These are phyloP conservation scores for Cepaea hortensis DNA, from an alignment of 2,888 invertebrate species.

Conservation along the genomic window DNA sequence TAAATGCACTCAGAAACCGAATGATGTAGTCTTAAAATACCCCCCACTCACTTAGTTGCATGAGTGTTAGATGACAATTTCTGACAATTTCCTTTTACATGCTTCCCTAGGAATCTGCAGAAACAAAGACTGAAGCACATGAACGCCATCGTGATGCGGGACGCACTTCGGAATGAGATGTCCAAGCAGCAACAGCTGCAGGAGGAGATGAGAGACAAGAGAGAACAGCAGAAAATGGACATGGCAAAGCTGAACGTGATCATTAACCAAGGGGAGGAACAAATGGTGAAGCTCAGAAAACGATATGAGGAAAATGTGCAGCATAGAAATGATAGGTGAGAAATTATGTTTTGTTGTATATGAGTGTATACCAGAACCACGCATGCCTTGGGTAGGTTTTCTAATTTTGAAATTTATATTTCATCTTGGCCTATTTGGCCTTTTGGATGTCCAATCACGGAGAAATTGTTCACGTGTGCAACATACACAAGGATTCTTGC, in stretches of 20 bases:
- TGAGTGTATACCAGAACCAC: too few relatives aligned
- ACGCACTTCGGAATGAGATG: conserved; percentile 75
- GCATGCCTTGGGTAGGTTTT: background rate
- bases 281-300: conserved; percentile 74
- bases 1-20: too few relatives aligned
- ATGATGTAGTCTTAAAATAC: too few relatives aligned
- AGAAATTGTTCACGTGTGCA: too few relatives aligned
- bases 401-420: background rate
- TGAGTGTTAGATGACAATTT: too few relatives aligned
- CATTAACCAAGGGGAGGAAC: conserved; percentile 76
- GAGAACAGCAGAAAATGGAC: conserved; percentile 76
- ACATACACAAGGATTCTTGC: too few relatives aligned
- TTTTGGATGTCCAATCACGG: too few relatives aligned
- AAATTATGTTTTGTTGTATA: background rate
- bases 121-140: conserved; percentile 74
- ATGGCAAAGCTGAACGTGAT: conserved; percentile 75
- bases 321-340: conserved; percentile 74
- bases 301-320: conserved; percentile 74
- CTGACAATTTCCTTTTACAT: too few relatives aligned
- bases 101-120: conserved; percentile 69
- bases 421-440: background rate
- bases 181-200: conserved; percentile 74
- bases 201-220: conserved; percentile 72
- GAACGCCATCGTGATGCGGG: conserved; percentile 74
- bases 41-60: too few relatives aligned